Conservation (phyloP, 2,888 invertebrate genomes). For the Amphimallon solstitiale region DNA sequence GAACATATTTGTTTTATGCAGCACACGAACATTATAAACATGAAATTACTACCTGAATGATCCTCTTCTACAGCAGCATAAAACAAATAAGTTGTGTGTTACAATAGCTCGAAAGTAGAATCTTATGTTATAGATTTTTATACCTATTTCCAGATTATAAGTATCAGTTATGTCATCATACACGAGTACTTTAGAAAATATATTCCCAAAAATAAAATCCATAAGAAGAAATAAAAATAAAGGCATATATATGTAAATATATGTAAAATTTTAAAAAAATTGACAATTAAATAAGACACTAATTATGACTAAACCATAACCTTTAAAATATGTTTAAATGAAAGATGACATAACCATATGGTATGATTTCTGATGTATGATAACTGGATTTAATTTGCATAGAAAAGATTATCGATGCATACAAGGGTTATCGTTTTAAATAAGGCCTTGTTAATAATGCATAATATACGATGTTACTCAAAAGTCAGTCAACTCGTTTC, state of each 20-base stretch:
- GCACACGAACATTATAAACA: neutral
- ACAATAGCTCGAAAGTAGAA: neutral
- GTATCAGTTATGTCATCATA: slow-evolving; percentile 16
- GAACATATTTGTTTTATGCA: neutral
- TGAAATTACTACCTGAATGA: slow-evolving; percentile 43
- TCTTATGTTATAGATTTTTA: no score
- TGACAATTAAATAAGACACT: slow-evolving; percentile 28
- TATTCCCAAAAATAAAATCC: slow-evolving; percentile 37
- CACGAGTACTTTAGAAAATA: slow-evolving; percentile 34
- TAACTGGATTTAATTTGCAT: neutral
- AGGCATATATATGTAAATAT: slow-evolving; percentile 9
- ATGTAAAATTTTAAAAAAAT: slow-evolving; percentile 20
- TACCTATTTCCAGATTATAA: slow-evolving; percentile 30
- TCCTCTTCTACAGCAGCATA: slow-evolving; percentile 47
- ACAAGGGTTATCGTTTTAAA: no score
- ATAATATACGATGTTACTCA: no score
- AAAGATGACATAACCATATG: neutral
- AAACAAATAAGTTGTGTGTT: slow-evolving; percentile 47
- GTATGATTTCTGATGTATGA: neutral
- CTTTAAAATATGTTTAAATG: slow-evolving; percentile 9
- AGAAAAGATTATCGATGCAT: neutral
- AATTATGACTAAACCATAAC: slow-evolving; percentile 17
- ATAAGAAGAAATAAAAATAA: slow-evolving; percentile 12
- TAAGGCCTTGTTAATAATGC: no score
- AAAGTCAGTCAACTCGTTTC: no score